Base-by-base conservation (phyloP, 2,888 invertebrate genomes). In the Balanococcus diminutus region DNA sequence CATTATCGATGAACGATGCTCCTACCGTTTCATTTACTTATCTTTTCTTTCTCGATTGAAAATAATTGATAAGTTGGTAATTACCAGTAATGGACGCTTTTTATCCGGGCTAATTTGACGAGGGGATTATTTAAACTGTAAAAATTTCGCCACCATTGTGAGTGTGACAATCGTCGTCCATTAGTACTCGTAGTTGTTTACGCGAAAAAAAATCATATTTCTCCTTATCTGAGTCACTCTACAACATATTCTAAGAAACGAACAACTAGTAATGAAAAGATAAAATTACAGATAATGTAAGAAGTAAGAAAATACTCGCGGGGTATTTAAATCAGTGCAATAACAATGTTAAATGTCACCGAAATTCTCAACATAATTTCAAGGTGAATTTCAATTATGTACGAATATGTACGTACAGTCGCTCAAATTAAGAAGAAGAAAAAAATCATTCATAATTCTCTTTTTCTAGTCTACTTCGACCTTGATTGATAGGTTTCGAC, bases 301-400 rank as follows among this genome's bases (percentile, higher is more conserved):
- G 22, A 56, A 28, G 28, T 28, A 25, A 56, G 22, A 56, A 28
- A 67, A 67, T 16, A 31, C 67, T 67, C 14, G 25, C 28, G 67
- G 28, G 28, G 6, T 28, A 28, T 67, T 67, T 28, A 28, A 67
- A 67, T 67, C 67, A 28, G 67, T 28, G 67, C 28, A 67, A 67
- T 28, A 67, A 67, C 67, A 67, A 28, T 67, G 67, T 67, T 28
- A 67, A 67, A 67, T 67, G 67, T 67, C 67, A 67, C 67, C 67
- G 67, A 67, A 67, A 67, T 25, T 61, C 61, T 61, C 22, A 72
- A 72, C 72, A 28, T 72, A 72, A 32, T 79, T 79, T 36, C 75
- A 79, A 79, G 75, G 75, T 79, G 75, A 79, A 28, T 32, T 36
- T 79, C 75, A 79, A 79, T 79, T 36, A n/a, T n/a, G n/a, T n/a